phyloP scores from a whole-genome alignment of 2,888 invertebrate species.

The Malachius bipustulatus region DNA sequence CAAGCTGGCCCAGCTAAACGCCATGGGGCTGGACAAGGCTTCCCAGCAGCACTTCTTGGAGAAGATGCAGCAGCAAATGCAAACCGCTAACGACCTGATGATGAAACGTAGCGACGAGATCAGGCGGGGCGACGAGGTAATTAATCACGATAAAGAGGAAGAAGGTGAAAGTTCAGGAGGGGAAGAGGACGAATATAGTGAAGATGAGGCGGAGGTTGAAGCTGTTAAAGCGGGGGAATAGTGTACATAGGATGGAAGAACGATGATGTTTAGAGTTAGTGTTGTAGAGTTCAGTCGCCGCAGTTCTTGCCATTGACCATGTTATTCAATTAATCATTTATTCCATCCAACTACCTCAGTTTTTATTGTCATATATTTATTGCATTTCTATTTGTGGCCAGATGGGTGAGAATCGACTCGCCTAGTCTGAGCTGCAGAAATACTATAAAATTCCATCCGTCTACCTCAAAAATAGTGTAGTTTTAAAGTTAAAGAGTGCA shows the following conservation, averaged over 20 bases:
- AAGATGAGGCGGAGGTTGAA: conserved; percentile 39
- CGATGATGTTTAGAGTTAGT: conserved; percentile 15
- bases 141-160: conserved; percentile 44
- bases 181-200: conserved; percentile 44
- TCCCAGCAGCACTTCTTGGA: conserved; percentile 49
- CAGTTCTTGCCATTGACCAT: conserved; percentile 6
- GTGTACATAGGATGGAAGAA: conserved; percentile 23
- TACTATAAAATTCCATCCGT: conserved; percentile 36
- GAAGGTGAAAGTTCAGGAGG: conserved; percentile 42
- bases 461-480: conserved; percentile 34
- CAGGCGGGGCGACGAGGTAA: conserved; percentile 41
- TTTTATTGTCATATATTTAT: conserved; percentile 28
- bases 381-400: conserved; percentile 19
- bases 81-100: conserved; percentile 43
- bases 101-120: conserved; percentile 42
- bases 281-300: conserved; percentile 17
- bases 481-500: conserved; percentile 27
- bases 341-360: conserved; percentile 66
- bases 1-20: conserved; percentile 66
- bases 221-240: conserved; percentile 38
- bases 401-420: conserved; percentile 7
- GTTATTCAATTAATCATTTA: conserved; percentile 28
- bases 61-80: conserved; percentile 51
- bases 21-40: conserved; percentile 42
- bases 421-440: conserved; percentile 12